These are phyloP conservation scores for Anoncus sp. DNA, from an alignment of 2,888 invertebrate genomes.

Conservation along the genomic window DNA sequence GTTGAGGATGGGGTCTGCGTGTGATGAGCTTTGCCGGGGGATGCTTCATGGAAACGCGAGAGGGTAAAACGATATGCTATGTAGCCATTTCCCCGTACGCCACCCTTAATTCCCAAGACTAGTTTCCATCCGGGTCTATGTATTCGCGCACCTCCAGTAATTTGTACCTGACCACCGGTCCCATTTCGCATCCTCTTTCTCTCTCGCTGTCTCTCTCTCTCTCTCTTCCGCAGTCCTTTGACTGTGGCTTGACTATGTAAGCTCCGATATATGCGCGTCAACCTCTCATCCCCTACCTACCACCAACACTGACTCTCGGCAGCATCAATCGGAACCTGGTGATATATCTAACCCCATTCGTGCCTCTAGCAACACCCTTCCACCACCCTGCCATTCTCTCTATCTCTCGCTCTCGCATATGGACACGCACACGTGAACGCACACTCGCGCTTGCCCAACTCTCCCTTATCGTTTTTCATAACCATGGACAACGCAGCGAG, in stretches of 20 bases:
- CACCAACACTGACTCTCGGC: conserved; percentile 19
- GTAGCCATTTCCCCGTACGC: conserved; percentile 74
- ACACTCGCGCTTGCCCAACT: too few relatives aligned
- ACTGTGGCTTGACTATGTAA: too few relatives aligned
- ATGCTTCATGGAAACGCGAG: conserved; percentile 49
- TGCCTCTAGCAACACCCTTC: neutral
- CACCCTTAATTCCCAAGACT: conserved; percentile 77
- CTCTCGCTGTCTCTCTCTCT: conserved; percentile 31
- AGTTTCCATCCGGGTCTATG: conserved; percentile 74
- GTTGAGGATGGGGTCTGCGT: neutral
- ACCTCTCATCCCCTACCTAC: conserved; percentile 1
- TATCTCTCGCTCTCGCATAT: too few relatives aligned
- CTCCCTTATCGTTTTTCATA: conserved; percentile 74
- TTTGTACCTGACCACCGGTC: conserved; percentile 73
- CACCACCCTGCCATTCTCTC: too few relatives aligned
- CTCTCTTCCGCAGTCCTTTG: conserved; percentile 24
- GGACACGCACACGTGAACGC: too few relatives aligned
- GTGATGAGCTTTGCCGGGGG: conserved; percentile 3
- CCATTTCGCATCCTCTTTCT: conserved; percentile 60
- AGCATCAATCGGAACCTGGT: conserved; percentile 30
- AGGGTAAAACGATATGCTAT: conserved; percentile 71
- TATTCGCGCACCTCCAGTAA: conserved; percentile 70
- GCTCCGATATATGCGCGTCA: conserved; percentile 6
- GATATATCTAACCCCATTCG: neutral
- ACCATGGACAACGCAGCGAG: conserved; percentile 36